Evolutionary conservation across 2,797 vertebrate species (phyloP).

Genomic region (Nyctalus aviator): DNA sequence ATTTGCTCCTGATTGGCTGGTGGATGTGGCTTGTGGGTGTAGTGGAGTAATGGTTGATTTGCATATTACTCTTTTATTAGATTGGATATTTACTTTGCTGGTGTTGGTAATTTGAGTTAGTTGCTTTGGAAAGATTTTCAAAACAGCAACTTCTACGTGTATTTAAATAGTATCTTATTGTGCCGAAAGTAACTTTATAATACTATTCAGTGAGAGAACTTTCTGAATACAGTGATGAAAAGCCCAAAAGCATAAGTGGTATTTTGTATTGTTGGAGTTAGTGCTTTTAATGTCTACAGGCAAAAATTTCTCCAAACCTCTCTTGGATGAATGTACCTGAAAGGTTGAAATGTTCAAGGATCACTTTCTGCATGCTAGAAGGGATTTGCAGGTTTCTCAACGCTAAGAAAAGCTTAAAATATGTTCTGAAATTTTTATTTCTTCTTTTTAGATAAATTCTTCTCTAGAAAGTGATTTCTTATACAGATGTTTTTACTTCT

Average conservation of each 20-base stretch:
- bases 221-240: constrained; percentile 51
- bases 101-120: background rate
- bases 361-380: background rate
- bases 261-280: constrained; percentile 43
- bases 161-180: constrained; percentile 50
- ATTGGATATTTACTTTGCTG: background rate
- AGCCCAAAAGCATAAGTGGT: background rate
- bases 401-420: background rate
- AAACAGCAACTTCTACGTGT: background rate
- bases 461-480: background rate
- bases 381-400: background rate
- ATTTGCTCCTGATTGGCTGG: too few species aligned
- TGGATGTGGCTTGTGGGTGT: too few species aligned
- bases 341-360: constrained; percentile 15
- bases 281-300: constrained; percentile 48
- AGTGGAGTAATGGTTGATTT: too few species aligned
- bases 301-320: constrained; percentile 53
- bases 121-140: constrained; percentile 35
- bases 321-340: constrained; percentile 13
- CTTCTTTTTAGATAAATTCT: background rate
- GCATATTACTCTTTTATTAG: too few species aligned
- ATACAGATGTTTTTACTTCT: background rate
- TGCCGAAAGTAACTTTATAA: constrained; percentile 48
- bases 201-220: background rate
- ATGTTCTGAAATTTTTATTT: background rate